Percentiles rank a stretch among this genome's conserved stretches.
phyloP scores from a whole-genome alignment of 1,140 invertebrate genomes.

The Nephotettix cincticeps region DNA sequence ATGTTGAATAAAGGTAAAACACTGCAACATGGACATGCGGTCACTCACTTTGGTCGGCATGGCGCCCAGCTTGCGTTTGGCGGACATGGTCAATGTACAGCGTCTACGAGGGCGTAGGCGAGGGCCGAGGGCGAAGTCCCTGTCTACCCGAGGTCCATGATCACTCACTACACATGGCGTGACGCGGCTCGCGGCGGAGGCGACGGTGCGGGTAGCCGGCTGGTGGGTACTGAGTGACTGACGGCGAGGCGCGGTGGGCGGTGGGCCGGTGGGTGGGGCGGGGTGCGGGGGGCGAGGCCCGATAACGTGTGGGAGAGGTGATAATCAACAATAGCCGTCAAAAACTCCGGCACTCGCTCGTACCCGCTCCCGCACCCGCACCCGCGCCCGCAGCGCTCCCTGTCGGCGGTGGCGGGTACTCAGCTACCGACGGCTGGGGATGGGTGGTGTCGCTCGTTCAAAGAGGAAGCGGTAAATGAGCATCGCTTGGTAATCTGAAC shows the following conservation, averaged over 20 bases:
- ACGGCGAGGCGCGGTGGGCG: background rate
- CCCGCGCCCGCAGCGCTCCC: background rate
- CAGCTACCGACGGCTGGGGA: no score
- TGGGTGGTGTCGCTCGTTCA: no score
- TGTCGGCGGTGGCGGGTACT: no score
- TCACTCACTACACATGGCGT: background rate
- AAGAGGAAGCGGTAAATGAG: no score
- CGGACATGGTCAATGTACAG: background rate
- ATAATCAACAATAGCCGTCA: slow-evolving; percentile 19
- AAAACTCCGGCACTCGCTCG: background rate
- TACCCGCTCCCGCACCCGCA: background rate
- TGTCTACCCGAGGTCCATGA: background rate
- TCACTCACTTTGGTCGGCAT: background rate
- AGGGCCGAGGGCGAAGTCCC: background rate
- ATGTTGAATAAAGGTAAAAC: no score
- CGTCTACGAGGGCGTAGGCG: no score
- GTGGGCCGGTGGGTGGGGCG: background rate
- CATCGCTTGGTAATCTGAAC: no score
- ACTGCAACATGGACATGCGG: no score
- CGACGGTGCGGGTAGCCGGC: background rate
- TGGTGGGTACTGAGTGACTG: background rate
- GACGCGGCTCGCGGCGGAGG: background rate
- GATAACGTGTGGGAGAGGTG: slow-evolving; percentile 16
- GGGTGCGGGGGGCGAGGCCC: background rate
- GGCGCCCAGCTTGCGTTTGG: background rate